These are phyloP conservation scores for Cardiocondyla obscurior DNA, from an alignment of 1,140 invertebrate species.

Conservation along the genomic window DNA sequence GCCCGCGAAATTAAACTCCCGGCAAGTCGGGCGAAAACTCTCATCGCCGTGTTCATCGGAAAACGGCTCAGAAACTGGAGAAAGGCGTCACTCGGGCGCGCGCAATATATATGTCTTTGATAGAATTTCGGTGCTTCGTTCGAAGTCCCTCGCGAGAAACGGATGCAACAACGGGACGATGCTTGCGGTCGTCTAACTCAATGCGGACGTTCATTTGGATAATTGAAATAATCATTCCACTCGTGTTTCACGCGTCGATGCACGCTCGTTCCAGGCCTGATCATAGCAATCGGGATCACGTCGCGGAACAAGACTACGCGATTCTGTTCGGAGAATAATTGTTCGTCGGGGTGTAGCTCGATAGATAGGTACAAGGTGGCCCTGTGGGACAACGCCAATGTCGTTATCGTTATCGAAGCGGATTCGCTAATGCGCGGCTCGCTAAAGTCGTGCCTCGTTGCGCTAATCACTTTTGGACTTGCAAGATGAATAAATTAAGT, in stretches of 20 bases:
- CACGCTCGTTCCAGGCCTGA: slow-evolving; percentile 68
- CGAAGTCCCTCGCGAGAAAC: background rate
- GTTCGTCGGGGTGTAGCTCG: slow-evolving; percentile 19
- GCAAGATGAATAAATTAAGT: slow-evolving; percentile 31
- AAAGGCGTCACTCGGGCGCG: slow-evolving; percentile 6
- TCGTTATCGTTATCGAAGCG: slow-evolving; percentile 75
- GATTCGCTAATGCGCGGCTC: slow-evolving; percentile 42
- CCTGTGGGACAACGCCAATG: slow-evolving; percentile 73
- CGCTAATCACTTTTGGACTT: slow-evolving; percentile 66
- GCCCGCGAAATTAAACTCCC: slow-evolving; percentile 73
- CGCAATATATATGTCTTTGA: slow-evolving; percentile 66
- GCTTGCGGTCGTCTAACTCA: slow-evolving; percentile 53
- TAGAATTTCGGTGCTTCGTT: slow-evolving; percentile 68
- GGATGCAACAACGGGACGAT: slow-evolving; percentile 34
- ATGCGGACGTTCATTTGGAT: slow-evolving; percentile 77
- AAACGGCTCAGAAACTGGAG: slow-evolving; percentile 56
- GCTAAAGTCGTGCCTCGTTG: slow-evolving; percentile 37
- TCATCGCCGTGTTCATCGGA: slow-evolving; percentile 71
- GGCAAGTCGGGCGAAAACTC: slow-evolving; percentile 76
- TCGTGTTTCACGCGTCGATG: slow-evolving; percentile 78
- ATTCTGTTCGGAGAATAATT: slow-evolving; percentile 74
- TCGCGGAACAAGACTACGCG: slow-evolving; percentile 73
- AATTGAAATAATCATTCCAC: slow-evolving; percentile 82
- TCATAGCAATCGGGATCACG: slow-evolving; percentile 72
- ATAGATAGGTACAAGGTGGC: background rate